Percentiles rank a stretch among this genome's conserved stretches.
Conservation (phyloP, 2,888 invertebrate species). For the Athalia cordata region DNA sequence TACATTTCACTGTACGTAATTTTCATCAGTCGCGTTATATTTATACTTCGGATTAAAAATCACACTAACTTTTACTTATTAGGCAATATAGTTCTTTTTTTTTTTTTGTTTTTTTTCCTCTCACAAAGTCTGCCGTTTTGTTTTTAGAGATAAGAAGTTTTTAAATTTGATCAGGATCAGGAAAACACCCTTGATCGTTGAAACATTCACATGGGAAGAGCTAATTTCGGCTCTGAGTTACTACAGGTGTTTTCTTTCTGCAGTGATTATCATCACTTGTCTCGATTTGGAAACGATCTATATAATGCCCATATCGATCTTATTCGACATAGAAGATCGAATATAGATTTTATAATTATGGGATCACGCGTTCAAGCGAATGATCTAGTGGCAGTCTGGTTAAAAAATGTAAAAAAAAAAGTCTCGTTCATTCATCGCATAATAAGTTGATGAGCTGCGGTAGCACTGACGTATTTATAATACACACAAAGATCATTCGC, state of each 20-base stretch:
- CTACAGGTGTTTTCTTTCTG: too few relatives aligned
- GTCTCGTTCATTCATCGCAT: conserved; percentile 14
- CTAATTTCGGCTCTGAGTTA: not conserved
- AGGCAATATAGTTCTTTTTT: not conserved
- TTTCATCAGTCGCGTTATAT: too few relatives aligned
- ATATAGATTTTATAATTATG: conserved; percentile 16
- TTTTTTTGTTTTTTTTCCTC: conserved; percentile 6
- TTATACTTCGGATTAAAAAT: too few relatives aligned
- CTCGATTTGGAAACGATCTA: not conserved
- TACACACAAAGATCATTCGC: conserved; percentile 21
- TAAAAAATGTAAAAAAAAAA: conserved; percentile 18
- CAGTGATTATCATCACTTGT: conserved; percentile 9
- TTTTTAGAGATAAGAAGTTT: not conserved
- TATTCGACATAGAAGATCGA: conserved; percentile 8
- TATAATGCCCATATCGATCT: not conserved
- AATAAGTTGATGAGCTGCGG: conserved; percentile 20
- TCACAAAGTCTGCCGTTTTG: not conserved
- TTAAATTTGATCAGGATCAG: too few relatives aligned
- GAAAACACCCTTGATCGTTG: conserved; percentile 22
- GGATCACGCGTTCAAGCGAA: conserved; percentile 7
- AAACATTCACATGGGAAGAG: not conserved
- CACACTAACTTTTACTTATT: too few relatives aligned
- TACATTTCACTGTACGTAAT: too few relatives aligned
- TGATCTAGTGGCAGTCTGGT: conserved; percentile 4
- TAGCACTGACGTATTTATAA: not conserved